Evolutionary conservation across 2,888 invertebrate species (phyloP).

Genomic region (Microctonus aethiopoides): DNA sequence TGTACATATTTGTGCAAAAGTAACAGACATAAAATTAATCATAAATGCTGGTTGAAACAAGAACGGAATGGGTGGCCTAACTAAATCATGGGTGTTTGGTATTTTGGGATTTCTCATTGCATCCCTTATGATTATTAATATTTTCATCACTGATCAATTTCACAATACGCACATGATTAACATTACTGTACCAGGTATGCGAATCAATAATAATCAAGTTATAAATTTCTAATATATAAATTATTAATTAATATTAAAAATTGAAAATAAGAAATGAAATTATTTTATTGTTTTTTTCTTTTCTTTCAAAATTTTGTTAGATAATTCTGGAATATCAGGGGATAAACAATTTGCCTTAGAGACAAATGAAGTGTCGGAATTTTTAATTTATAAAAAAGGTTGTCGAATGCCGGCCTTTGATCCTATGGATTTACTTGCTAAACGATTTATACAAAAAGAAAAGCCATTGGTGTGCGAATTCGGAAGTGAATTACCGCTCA

Average conservation of each 20-base stretch:
- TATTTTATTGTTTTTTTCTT: slow-evolving; percentile 10
- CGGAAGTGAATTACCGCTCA: slow-evolving; percentile 69
- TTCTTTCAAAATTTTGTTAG: slow-evolving; percentile 41
- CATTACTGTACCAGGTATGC: slow-evolving; percentile 35
- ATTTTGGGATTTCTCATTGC: slow-evolving; percentile 52
- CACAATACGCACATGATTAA: slow-evolving; percentile 44
- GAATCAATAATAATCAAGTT: background rate
- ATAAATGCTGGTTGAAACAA: slow-evolving; percentile 29
- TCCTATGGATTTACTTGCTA: slow-evolving; percentile 72
- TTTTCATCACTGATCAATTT: slow-evolving; percentile 54
- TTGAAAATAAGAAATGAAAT: background rate
- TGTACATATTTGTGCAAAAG: background rate
- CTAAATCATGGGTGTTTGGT: slow-evolving; percentile 57
- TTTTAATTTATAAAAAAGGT: slow-evolving; percentile 74
- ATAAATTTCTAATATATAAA: too few relatives aligned
- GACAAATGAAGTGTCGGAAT: slow-evolving; percentile 52
- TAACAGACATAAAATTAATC: slow-evolving; percentile 36
- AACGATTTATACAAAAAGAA: slow-evolving; percentile 69
- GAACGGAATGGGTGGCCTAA: slow-evolving; percentile 39
- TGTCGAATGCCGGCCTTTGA: slow-evolving; percentile 76
- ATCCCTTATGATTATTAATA: slow-evolving; percentile 57
- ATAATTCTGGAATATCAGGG: slow-evolving; percentile 11
- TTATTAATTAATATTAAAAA: too few relatives aligned
- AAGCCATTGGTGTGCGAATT: slow-evolving; percentile 69
- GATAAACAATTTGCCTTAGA: background rate